phyloP scores from a whole-genome alignment of 1,140 invertebrate genomes.

The Eurosta solidaginis region DNA sequence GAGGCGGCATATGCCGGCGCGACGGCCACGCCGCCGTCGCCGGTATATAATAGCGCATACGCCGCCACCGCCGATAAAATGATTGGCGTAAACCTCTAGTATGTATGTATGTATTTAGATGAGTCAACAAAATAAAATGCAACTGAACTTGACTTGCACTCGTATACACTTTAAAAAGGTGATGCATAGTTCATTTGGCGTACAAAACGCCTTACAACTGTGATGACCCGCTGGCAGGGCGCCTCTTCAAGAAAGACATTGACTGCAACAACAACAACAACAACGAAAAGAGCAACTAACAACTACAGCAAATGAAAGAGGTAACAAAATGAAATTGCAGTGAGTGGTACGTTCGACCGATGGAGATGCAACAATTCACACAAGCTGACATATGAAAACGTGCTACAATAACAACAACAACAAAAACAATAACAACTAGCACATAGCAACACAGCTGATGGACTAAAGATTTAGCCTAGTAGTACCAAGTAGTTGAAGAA shows the following conservation, averaged over 20 bases:
- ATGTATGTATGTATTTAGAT: neutral
- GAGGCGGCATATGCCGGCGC: no score
- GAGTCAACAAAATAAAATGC: neutral
- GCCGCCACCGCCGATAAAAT: no score
- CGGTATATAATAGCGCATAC: no score
- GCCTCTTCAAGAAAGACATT: conserved; percentile 16
- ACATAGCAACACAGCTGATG: conserved; percentile 1
- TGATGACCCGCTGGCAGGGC: conserved; percentile 20
- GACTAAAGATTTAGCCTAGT: no score
- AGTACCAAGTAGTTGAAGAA: conserved; percentile 7
- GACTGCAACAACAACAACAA: neutral
- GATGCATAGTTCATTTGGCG: conserved; percentile 17
- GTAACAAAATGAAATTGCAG: neutral
- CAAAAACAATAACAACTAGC: neutral
- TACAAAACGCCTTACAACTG: conserved; percentile 17
- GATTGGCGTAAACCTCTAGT: no score
- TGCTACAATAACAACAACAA: neutral
- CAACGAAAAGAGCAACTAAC: neutral
- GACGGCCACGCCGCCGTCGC: no score
- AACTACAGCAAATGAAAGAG: neutral
- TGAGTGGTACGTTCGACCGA: neutral
- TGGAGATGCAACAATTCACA: neutral
- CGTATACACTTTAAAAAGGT: conserved; percentile 2
- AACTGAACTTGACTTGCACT: conserved; percentile 25
- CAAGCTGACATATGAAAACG: neutral